A percentile compares a stretch with the other conserved stretches of the same genome.
Evolutionary conservation across 2,888 invertebrate genomes (phyloP).

Genomic region (Gymnoscelis rufifasciata): DNA sequence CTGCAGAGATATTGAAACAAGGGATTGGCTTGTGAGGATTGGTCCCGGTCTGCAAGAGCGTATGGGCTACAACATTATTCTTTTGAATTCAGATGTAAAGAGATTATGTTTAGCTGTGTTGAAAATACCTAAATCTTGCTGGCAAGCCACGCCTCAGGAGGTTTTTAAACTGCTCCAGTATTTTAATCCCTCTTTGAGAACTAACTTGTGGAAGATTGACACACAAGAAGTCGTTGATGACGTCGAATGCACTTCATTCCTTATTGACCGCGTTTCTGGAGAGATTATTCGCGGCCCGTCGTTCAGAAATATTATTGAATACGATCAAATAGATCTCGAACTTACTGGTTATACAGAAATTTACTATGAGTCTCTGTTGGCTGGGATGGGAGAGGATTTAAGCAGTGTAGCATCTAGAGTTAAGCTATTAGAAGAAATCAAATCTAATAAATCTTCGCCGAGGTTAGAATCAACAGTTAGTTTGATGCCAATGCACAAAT

Average conservation of each 20-base stretch:
- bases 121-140: constrained; percentile 54
- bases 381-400: constrained; percentile 55
- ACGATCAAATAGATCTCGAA: constrained; percentile 65
- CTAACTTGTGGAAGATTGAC: constrained; percentile 59
- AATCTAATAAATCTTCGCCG: constrained; percentile 47
- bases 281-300: constrained; percentile 61
- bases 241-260: constrained; percentile 54
- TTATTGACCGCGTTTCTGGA: constrained; percentile 61
- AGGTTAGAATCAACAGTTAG: constrained; percentile 36
- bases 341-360: constrained; percentile 63
- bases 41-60: constrained; percentile 64
- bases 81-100: constrained; percentile 58
- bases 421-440: constrained; percentile 54
- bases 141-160: constrained; percentile 60
- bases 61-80: constrained; percentile 54
- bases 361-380: constrained; percentile 58
- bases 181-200: constrained; percentile 62
- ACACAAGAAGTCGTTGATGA: constrained; percentile 48
- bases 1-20: constrained; percentile 58
- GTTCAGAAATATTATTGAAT: constrained; percentile 67
- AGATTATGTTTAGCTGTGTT: constrained; percentile 58
- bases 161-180: constrained; percentile 66
- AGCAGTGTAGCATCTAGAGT: constrained; percentile 60
- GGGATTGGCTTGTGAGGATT: constrained; percentile 63
- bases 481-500: constrained; percentile 27